Evolutionary conservation across 2,797 vertebrate species (phyloP).

Genomic region (Lithobates sylvaticus): DNA sequence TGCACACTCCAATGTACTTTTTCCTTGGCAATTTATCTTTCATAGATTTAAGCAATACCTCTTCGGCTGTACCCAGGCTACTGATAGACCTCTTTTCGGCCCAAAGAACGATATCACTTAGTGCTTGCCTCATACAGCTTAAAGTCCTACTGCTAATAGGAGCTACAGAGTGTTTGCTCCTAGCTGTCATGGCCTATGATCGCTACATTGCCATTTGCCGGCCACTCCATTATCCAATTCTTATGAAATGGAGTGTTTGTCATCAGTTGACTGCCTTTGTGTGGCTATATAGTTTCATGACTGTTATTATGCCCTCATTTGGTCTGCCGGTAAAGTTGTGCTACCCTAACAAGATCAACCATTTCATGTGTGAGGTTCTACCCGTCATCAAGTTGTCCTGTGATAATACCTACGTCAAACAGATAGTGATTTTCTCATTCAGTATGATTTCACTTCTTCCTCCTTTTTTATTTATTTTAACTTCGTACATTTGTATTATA

Average conservation of each 20-base stretch:
- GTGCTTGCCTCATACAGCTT: neutral
- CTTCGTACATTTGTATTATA: constrained; percentile 37
- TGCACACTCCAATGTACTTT: constrained; percentile 68
- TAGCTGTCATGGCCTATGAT: constrained; percentile 38
- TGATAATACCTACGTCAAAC: constrained; percentile 60
- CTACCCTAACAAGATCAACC: neutral
- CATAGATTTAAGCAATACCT: constrained; percentile 66
- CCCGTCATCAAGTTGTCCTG: constrained; percentile 67
- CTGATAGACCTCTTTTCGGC: constrained; percentile 63
- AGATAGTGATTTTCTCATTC: constrained; percentile 37
- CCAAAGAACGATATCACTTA: constrained; percentile 2
- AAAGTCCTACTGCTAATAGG: neutral
- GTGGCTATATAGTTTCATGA: neutral
- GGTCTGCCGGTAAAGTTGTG: neutral
- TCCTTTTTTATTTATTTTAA: constrained; percentile 8
- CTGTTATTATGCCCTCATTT: neutral
- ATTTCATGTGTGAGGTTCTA: constrained; percentile 24
- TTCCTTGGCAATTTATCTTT: constrained; percentile 67
- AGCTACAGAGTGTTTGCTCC: constrained; percentile 47
- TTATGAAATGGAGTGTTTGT: constrained; percentile 20
- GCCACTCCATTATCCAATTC: constrained; percentile 3
- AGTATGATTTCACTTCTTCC: constrained; percentile 45
- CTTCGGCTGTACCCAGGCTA: constrained; percentile 66
- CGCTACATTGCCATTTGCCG: constrained; percentile 33
- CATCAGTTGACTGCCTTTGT: neutral